Conservation (phyloP, 2,113 vertebrate genomes). For the Sphyrna mokarran region DNA sequence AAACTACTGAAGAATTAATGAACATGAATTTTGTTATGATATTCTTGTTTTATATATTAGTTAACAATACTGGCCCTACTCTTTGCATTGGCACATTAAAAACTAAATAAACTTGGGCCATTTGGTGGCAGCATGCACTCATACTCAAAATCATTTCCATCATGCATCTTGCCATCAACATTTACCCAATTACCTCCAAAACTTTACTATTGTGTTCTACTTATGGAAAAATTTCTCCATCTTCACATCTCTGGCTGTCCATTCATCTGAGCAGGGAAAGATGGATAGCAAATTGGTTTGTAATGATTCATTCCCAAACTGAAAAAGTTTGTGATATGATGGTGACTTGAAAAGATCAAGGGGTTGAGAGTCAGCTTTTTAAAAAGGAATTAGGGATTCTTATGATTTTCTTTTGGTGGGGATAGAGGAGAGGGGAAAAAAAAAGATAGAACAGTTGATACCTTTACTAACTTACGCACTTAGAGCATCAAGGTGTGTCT, state of each 20-base stretch:
- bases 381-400: neutral
- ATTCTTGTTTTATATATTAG: neutral
- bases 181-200: neutral
- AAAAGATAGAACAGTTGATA: neutral
- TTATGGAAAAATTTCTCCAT: neutral
- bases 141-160: neutral
- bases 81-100: neutral
- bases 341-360: neutral
- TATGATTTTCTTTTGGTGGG: neutral
- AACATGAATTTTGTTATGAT: no score
- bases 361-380: neutral
- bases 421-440: neutral
- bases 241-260: neutral
- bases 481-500: neutral
- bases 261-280: neutral
- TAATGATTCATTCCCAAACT: neutral
- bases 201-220: neutral
- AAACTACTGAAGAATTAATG: neutral
- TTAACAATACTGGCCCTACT: neutral
- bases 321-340: neutral
- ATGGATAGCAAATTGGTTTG: neutral
- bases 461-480: neutral
- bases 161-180: neutral
- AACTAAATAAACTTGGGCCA: neutral
- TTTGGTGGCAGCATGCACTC: neutral